A percentile compares a stretch with the other conserved stretches of the same genome.
phyloP scores from a whole-genome alignment of 2,113 vertebrate species.

The Serilophus lunatus region DNA sequence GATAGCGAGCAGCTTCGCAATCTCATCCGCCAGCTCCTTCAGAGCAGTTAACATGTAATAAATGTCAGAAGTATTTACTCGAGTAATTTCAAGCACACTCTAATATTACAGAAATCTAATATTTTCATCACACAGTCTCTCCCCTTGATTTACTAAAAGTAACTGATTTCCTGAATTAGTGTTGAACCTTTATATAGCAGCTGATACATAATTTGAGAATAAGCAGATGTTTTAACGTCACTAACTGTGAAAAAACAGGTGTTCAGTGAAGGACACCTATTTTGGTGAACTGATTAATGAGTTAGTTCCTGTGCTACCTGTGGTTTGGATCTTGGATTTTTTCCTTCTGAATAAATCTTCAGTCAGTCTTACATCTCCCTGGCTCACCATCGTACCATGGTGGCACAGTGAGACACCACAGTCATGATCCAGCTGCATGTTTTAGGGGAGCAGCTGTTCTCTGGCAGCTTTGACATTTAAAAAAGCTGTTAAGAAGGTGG shows the following conservation, averaged over 20 bases:
- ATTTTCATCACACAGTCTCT: not conserved
- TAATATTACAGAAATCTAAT: not conserved
- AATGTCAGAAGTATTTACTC: not conserved
- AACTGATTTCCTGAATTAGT: not conserved
- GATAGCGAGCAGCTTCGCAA: no score
- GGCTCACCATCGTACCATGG: not conserved
- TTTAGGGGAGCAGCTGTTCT: not conserved
- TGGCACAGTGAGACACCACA: not conserved
- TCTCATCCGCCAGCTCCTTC: no score
- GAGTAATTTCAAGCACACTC: not conserved
- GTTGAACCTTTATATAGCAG: not conserved
- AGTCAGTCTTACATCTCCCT: not conserved
- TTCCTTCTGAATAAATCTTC: not conserved
- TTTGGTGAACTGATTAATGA: constrained; percentile 3
- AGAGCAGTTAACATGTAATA: not conserved
- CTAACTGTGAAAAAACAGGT: not conserved
- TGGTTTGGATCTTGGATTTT: not conserved
- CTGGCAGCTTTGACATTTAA: not conserved
- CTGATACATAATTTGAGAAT: not conserved
- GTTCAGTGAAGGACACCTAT: not conserved
- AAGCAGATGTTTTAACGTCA: constrained; percentile 5
- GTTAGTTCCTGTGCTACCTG: not conserved
- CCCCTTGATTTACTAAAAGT: not conserved
- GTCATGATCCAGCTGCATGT: not conserved
- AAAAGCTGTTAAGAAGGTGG: not conserved